phyloP scores from a whole-genome alignment of 2,797 vertebrate species.

The Tangara arthus region DNA sequence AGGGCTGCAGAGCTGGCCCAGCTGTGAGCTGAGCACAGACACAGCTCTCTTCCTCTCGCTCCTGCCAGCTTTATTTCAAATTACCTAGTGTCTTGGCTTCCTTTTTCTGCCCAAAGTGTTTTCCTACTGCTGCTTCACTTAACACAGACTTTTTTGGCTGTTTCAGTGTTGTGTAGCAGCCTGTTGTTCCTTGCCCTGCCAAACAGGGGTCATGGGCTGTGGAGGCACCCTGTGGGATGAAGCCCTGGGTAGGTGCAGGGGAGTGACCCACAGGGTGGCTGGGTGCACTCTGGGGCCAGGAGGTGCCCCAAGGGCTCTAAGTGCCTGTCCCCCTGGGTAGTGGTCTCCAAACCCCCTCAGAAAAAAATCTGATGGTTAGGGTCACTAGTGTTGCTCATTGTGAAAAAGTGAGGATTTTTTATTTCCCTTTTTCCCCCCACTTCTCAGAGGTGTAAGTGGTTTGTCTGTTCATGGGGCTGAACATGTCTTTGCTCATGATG shows the following conservation, averaged over 20 bases:
- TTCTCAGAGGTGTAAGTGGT: not conserved
- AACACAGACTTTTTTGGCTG: not conserved
- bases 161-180: not conserved
- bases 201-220: fast-evolving
- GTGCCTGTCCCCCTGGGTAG: fast-evolving
- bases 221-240: fast-evolving
- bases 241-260: not conserved
- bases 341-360: not conserved
- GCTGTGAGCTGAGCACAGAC: fast-evolving
- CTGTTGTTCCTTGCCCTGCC: not conserved
- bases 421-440: not conserved
- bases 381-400: not conserved
- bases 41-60: not conserved
- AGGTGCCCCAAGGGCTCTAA: not conserved
- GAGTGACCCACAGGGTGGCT: not conserved
- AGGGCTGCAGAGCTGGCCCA: not conserved
- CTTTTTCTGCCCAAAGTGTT: not conserved
- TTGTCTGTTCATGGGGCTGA: not conserved
- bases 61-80: slow-evolving; percentile 32
- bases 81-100: not conserved
- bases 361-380: not conserved
- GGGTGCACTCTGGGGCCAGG: not conserved
- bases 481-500: not conserved
- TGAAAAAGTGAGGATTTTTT: not conserved
- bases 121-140: not conserved